These are phyloP conservation scores for Hippocampus guttulatus DNA, from an alignment of 2,113 vertebrate genomes.

Conservation along the genomic window DNA sequence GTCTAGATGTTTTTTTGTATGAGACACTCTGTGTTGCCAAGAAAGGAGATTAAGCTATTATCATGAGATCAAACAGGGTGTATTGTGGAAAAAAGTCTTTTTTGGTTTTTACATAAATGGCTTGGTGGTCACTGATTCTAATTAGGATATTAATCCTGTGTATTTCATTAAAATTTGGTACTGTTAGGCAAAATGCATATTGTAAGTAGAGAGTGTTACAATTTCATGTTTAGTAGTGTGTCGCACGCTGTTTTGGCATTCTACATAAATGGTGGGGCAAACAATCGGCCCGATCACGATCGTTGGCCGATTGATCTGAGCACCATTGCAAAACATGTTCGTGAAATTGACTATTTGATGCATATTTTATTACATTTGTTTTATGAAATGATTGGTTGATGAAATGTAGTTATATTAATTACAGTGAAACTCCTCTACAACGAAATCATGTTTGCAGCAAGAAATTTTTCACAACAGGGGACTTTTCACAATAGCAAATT, in stretches of 20 bases:
- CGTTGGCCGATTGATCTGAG: background rate
- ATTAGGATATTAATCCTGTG: background rate
- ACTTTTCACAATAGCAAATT: no score
- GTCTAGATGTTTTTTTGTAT: constrained; percentile 27
- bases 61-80: constrained; percentile 52
- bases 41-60: constrained; percentile 30
- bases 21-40: constrained; percentile 33
- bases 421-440: no score
- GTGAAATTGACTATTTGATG: background rate
- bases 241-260: background rate
- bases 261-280: background rate
- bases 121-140: background rate
- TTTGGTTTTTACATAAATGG: background rate
- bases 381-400: background rate
- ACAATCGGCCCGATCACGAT: background rate
- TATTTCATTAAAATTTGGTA: background rate
- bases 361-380: background rate
- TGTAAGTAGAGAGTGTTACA: background rate
- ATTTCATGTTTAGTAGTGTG: background rate
- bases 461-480: no score
- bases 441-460: no score
- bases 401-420: background rate
- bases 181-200: background rate
- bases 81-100: constrained; percentile 26
- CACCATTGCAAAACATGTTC: background rate